Evolutionary conservation across 1,140 invertebrate species (phyloP).

Genomic region (Choristoneura fumiferana): DNA sequence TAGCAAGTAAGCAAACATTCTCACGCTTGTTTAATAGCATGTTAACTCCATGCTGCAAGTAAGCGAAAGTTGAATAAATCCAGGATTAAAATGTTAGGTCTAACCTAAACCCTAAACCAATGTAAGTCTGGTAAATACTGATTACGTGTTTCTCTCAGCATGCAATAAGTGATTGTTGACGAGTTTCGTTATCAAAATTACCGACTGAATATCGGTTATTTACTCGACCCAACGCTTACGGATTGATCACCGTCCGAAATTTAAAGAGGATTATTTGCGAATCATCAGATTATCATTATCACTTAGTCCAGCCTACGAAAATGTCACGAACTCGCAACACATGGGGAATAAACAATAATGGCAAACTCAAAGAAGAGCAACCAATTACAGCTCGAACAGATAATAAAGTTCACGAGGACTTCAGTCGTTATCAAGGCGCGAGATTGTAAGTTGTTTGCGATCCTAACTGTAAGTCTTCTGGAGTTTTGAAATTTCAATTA

Average conservation of each 20-base stretch:
- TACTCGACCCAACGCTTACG: neutral
- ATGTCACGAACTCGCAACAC: slow-evolving; percentile 9
- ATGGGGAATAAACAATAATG: neutral
- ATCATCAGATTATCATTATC: slow-evolving; percentile 6
- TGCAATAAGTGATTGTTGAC: too few relatives aligned
- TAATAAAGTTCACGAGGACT: neutral
- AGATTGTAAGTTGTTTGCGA: neutral
- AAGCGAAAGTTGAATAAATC: too few relatives aligned
- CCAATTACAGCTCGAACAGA: neutral
- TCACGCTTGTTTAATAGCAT: too few relatives aligned
- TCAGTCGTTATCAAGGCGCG: neutral
- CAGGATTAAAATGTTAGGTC: too few relatives aligned
- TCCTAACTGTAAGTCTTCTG: neutral
- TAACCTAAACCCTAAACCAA: too few relatives aligned
- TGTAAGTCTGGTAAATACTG: too few relatives aligned
- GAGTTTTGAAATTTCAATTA: neutral
- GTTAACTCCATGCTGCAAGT: too few relatives aligned
- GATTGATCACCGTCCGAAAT: slow-evolving; percentile 4
- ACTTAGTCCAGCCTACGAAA: neutral
- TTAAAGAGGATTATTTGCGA: slow-evolving; percentile 3
- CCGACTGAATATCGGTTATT: slow-evolving; percentile 1
- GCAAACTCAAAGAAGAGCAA: neutral
- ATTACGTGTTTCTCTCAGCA: too few relatives aligned
- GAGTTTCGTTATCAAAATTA: slow-evolving; percentile 3
- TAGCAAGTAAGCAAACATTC: too few relatives aligned